phyloP scores from a whole-genome alignment of 2,113 vertebrate species.

The Phycodurus eques region DNA sequence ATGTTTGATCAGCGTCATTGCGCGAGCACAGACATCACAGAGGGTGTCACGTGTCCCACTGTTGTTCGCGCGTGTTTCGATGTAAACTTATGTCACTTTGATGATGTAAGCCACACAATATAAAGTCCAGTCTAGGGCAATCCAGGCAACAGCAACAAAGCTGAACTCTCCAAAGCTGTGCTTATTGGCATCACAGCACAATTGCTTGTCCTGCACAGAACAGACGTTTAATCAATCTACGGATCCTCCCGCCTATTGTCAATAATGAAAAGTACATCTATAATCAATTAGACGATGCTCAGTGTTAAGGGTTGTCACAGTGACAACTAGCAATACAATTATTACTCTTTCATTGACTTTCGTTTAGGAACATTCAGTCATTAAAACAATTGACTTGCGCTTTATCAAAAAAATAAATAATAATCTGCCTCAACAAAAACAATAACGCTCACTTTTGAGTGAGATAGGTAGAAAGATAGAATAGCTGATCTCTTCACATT shows the following conservation, averaged over 20 bases:
- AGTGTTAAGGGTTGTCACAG: constrained; percentile 15
- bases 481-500: too few species aligned
- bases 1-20: constrained; percentile 61
- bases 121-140: background rate
- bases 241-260: constrained; percentile 69
- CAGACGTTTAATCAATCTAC: constrained; percentile 64
- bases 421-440: background rate
- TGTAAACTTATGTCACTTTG: constrained; percentile 30
- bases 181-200: constrained; percentile 15
- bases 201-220: constrained; percentile 48
- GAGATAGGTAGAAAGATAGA: background rate
- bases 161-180: constrained; percentile 16
- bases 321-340: constrained; percentile 10
- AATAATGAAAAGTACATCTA: constrained; percentile 66
- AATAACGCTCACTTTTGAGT: background rate
- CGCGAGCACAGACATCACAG: constrained; percentile 54
- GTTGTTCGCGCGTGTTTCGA: constrained; percentile 42
- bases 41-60: constrained; percentile 39
- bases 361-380: background rate
- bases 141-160: constrained; percentile 18
- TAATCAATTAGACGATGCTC: constrained; percentile 64
- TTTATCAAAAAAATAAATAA: background rate
- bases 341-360: constrained; percentile 10
- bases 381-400: background rate
- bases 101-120: constrained; percentile 13